Evolutionary conservation across 2,888 invertebrate genomes (phyloP), one percentile per base, ranked within the genome.

Genomic region (Cistogaster globosa): DNA sequence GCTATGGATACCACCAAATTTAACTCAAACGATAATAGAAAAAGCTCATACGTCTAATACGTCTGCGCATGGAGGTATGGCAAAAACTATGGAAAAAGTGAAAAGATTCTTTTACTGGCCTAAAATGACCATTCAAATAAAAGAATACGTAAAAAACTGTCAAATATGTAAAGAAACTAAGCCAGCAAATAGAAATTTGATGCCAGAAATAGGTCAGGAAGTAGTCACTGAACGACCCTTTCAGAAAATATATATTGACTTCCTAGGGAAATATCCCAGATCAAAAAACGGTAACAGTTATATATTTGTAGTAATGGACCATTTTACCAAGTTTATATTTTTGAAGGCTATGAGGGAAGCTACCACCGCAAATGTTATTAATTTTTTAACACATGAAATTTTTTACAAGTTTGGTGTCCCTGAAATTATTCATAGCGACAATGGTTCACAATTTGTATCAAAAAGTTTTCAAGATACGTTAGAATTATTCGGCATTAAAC

Each of bases 371-470:
- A 26, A 26, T 26, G 76, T 1, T 76, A 76, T 57, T 62, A 4
- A 45, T 14, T 45, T 45, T 45, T 4, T 45, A 77, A 14, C 67
- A 71, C 18, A 48, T 71, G 0, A 83, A 83, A 45, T 83, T 16
- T 14, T 72, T 74, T 42, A 11, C 72, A 1, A 74, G 72, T 38
- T 69, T 16, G 14, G 45, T 4, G 53, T 74, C 4, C 62, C 51
- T 9, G 53, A 63, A 18, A 48, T 38, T 1, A 36, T 60, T 6
- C 58, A 74, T 20, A 18, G 14, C 2, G 58, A 68, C 22, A 60
- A 77, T 9, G 62, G 62, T 0, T 11, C 12, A 9, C 63, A 88
- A 26, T 88, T 89, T 0, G 74, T n/a, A n/a, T n/a, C n/a, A n/a
- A n/a, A n/a, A n/a, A n/a, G n/a, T n/a, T n/a, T n/a, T n/a, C n/a